Evolutionary conservation across 2,888 invertebrate genomes (phyloP), one percentile per base, ranked within the genome.

Genomic region (Thera obeliscata): DNA sequence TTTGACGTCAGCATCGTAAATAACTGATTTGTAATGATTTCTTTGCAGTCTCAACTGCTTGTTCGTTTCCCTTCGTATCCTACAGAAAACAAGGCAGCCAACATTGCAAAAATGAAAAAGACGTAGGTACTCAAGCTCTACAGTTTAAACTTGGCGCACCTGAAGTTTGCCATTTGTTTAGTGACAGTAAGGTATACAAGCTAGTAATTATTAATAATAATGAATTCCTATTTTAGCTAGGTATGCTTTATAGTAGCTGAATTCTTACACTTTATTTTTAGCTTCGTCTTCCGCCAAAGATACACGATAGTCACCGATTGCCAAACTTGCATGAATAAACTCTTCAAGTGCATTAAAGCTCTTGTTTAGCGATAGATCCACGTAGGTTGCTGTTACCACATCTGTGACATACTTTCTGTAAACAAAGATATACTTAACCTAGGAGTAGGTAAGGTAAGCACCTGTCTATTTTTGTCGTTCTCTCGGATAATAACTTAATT

Each of bases 31-130:
- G 41, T 82, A 75, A 72, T 88, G 87, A 72, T 86, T 90, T 1
- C 89, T 81, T 48, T 85, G 87, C 56, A 86, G 86, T 5, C 91
- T 79, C 60, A 88, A 59, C 61, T 87, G 86, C 66, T 73, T 83
- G 35, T 73, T 70, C 2, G 85, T 64, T 1, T 90, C 90, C 11
- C 81, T 85, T 9, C 84, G 82, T n/a, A 69, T 43, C 2, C 90
- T 90, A 68, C 6, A 64, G 61, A 72, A 61, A 61, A 56, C 50
- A 12, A 57, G 41, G 66, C 50, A 46, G 9, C 8, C 8, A 2
- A 7, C 43, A 46, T 46, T 2, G 43, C 43, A 46, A 41, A 41
- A 41, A 41, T 7, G 41, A 41, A 5, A 5, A 38, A 38, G 38
- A 38, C 4, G 38, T 38, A 38, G 3, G 38, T 38, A 38, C 41